Base-by-base conservation (phyloP, 2,113 vertebrate species). In the Hyperopisus bebe region DNA sequence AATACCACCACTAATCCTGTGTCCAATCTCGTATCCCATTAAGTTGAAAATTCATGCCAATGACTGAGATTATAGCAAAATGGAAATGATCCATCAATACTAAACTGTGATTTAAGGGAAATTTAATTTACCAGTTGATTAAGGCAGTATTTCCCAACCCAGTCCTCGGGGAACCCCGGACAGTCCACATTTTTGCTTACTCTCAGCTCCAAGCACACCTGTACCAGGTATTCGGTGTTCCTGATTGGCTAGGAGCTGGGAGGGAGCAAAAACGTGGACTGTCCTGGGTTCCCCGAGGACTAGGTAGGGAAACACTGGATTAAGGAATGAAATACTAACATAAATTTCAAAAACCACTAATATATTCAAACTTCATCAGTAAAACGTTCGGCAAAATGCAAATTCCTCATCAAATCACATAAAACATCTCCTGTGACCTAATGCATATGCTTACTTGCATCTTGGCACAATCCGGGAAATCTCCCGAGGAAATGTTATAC, bases 391-490 rank as follows among this genome's bases (percentile, higher is more conserved):
- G 15, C 3, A 39, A 77, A 35, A 77, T 77, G 13, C 62, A 10
- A 66, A 8, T 77, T 84, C 39, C 11, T 46, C 31, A 44, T 24
- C 4, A n/a, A 0, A 21, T 7, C 8, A 10, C n/a, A 24, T 35
- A 39, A 46, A 31, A 42, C 3, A 53, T 31, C 47, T 53, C 11
- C 10, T 51, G n/a, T 19, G 50, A 7, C 19, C 24, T 21, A 46
- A 9, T 35, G 4, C 15, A 46, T 5, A 88, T 88, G 89, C 89
- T 94, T 19, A 96, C 97, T 97, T 98, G 97, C 97, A 98, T 98
- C 93, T 96, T 97, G 90, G 95, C 93, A 92, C 97, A 98, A 89
- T 98, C 97, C 0, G 97, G 97, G 82, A 98, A 98, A 91, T 98
- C 97, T 0, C 97, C 97, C 0, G 97, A 96, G 0, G 97, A 97